Percentiles rank a stretch among this genome's conserved stretches.
Evolutionary conservation across 1,140 invertebrate genomes (phyloP).

Genomic region (Helicoverpa zea): DNA sequence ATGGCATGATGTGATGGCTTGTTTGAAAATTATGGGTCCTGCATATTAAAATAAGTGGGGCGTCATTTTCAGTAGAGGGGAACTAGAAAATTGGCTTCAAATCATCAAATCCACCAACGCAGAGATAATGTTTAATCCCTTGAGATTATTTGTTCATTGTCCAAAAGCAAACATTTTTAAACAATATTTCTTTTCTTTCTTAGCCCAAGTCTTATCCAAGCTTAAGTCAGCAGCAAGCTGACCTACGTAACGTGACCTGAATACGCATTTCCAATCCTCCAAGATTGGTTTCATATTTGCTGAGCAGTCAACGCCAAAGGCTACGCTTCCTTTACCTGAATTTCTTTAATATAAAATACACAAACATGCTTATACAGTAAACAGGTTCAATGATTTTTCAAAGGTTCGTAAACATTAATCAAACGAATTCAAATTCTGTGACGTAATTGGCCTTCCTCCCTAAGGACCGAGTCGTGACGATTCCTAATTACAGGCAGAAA

Average conservation of each 20-base stretch:
- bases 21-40: not conserved
- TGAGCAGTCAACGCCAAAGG: not conserved
- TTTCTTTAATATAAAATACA: constrained; percentile 21
- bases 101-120: not conserved
- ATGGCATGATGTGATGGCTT: not conserved
- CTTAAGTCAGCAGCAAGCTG: constrained; percentile 3
- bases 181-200: not conserved
- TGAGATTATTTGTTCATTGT: not conserved
- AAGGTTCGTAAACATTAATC: constrained; percentile 1
- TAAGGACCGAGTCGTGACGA: not conserved
- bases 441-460: constrained; percentile 15
- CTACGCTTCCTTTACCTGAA: not conserved
- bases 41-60: not conserved
- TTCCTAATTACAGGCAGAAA: constrained; percentile 15
- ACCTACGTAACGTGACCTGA: not conserved
- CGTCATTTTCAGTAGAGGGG: no score
- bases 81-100: no score
- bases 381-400: not conserved
- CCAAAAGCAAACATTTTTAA: not conserved
- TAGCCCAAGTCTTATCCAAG: no score
- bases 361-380: constrained; percentile 8
- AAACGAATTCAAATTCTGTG: constrained; percentile 14
- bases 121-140: not conserved
- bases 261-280: constrained; percentile 17
- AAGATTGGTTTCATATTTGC: constrained; percentile 28